Evolutionary conservation across 2,888 invertebrate species (phyloP).

Genomic region (Branchellion lobata): DNA sequence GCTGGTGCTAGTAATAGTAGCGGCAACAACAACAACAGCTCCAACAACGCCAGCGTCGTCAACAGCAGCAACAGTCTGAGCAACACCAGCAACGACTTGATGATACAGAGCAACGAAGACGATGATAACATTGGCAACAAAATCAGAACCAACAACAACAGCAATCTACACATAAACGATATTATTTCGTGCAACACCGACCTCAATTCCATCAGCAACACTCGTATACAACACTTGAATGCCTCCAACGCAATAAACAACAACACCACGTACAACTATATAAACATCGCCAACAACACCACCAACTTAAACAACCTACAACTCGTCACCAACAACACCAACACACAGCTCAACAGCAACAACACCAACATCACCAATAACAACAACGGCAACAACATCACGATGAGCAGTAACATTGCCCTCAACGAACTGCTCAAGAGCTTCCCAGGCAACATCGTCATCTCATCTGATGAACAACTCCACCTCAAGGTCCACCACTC

Average conservation of each 20-base stretch:
- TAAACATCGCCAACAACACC: not conserved
- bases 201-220: too few species aligned
- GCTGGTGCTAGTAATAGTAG: not conserved
- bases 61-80: slow-evolving; percentile 1
- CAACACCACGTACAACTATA: too few species aligned
- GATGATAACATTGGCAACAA: slow-evolving; percentile 68
- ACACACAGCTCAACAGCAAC: not conserved
- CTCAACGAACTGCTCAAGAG: not conserved
- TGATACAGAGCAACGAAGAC: slow-evolving; percentile 92
- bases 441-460: not conserved
- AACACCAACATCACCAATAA: not conserved
- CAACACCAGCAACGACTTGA: slow-evolving; percentile 3
- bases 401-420: not conserved
- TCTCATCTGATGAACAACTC: not conserved
- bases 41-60: not conserved
- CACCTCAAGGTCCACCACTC: not conserved
- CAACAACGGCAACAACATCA: not conserved
- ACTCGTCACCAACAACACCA: not conserved
- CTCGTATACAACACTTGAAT: too few species aligned
- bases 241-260: too few species aligned
- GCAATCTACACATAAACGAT: too few species aligned
- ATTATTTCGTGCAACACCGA: too few species aligned
- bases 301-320: not conserved
- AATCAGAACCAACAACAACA: too few species aligned
- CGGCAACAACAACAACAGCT: not conserved